Evolutionary conservation across 1,140 invertebrate species (phyloP), one percentile per base, ranked within the genome.

Genomic region (Stegodyphus mimosarum): DNA sequence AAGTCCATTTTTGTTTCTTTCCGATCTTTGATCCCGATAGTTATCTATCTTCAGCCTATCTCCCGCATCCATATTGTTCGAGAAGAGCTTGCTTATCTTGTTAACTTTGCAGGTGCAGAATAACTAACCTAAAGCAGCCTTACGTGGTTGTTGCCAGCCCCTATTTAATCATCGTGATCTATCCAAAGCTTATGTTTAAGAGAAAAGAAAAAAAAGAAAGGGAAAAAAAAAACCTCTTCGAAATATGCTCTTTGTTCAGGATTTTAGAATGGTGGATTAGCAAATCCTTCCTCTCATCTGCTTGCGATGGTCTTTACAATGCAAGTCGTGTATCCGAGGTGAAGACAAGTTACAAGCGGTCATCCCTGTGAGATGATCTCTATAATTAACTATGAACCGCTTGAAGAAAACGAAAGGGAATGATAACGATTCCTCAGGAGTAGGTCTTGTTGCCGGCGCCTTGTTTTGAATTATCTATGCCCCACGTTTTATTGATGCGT

Each of bases 361-460:
- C 33, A 33, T 33, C 33, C 70, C 0, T n/a, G 2, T 50, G 70
- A n/a, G 17, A 51, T 52, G n/a, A 51, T 72, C 70, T 72, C 70
- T 72, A 51, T 72, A 72, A 72, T 72, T 72, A 72, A 17, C 49
- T 13, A 51, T 17, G 15, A 1, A 15, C 50, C 70, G 70, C 70
- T 72, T n/a, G 9, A 10, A 72, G 70, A 72, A 72, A 72, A 72
- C 49, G 70, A 72, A 72, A 72, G 49, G 70, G 70, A 51, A 51
- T n/a, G 66, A 6, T 70, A 33, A 33, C 33, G 33, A 33, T 33
- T 33, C 33, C 33, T 1, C 33, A 33, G 33, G 33, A 33, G 33
- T 33, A 33, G 33, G 33, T 33, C 33, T 33, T 33, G 33, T 33
- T 33, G 33, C 33, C 33, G 33, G 33, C 33, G 33, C 33, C 33